Percentiles rank a stretch among this genome's conserved stretches.
phyloP scores from a whole-genome alignment of 2,888 invertebrate species.

The Orthosia gracilis region DNA sequence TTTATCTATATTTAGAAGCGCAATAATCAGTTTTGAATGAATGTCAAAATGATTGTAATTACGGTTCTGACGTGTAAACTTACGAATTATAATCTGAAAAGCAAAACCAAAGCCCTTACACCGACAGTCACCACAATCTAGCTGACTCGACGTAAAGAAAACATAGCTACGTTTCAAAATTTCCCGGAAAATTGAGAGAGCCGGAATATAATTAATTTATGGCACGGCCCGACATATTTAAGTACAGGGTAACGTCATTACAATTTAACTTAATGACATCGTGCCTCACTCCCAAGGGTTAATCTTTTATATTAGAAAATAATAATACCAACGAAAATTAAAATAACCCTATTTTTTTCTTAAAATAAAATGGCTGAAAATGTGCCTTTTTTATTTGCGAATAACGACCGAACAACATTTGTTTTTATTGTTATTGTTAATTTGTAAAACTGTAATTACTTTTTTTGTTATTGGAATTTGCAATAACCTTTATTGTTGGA shows the following conservation, averaged over 20 bases:
- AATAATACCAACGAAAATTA: constrained; percentile 51
- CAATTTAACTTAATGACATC: constrained; percentile 63
- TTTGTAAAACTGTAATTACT: constrained; percentile 47
- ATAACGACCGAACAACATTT: constrained; percentile 24
- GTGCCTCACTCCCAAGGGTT: constrained; percentile 58
- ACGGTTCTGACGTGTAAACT: background rate
- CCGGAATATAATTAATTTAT: constrained; percentile 68
- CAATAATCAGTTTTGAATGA: too few relatives aligned
- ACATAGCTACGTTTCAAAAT: constrained; percentile 18
- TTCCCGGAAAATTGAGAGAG: constrained; percentile 16
- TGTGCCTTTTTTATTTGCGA: constrained; percentile 18
- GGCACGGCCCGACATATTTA: constrained; percentile 64
- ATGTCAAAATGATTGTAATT: background rate
- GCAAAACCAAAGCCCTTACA: background rate
- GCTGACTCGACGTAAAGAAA: background rate
- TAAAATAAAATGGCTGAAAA: constrained; percentile 10
- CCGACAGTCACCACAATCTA: background rate
- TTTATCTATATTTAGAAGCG: too few relatives aligned
- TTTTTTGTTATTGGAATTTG: constrained; percentile 42
- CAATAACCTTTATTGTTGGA: constrained; percentile 12
- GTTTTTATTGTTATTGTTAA: constrained; percentile 41
- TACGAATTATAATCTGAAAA: background rate
- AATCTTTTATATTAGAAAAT: constrained; percentile 58
- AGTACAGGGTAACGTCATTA: constrained; percentile 69
- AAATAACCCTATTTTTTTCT: constrained; percentile 57